Evolutionary conservation across 1,140 invertebrate species (phyloP).

Genomic region (Lerema accius): DNA sequence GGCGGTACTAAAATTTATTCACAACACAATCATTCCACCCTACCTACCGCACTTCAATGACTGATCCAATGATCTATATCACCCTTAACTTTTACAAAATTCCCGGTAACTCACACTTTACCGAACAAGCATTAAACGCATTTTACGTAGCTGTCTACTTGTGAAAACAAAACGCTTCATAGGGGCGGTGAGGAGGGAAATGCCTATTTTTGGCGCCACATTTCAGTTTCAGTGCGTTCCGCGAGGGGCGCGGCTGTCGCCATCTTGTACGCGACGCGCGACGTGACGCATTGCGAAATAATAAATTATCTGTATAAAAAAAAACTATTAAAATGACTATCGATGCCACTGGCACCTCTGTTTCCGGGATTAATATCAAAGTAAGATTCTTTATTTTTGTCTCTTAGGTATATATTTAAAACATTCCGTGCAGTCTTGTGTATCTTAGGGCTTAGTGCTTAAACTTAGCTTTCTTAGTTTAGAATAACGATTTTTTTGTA

Average conservation of each 20-base stretch:
- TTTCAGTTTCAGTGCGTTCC: conserved; percentile 72
- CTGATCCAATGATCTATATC: too few species aligned
- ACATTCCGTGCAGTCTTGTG: conserved; percentile 6
- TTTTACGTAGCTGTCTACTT: conserved; percentile 54
- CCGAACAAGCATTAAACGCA: conserved; percentile 12
- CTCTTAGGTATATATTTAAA: neutral
- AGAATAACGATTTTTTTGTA: neutral
- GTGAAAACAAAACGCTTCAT: conserved; percentile 42
- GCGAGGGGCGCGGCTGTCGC: conserved; percentile 61
- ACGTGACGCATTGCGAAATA: conserved; percentile 30
- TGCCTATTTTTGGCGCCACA: conserved; percentile 72
- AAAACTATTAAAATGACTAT: conserved; percentile 60
- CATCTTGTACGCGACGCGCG: conserved; percentile 41
- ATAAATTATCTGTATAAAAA: too few species aligned
- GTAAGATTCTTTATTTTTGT: conserved; percentile 47
- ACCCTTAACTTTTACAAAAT: neutral
- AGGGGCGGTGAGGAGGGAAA: conserved; percentile 50
- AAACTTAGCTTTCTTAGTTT: conserved; percentile 7
- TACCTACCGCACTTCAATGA: too few species aligned
- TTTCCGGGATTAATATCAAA: conserved; percentile 76
- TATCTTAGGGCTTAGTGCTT: neutral
- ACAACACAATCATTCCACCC: too few species aligned
- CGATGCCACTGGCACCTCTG: conserved; percentile 50
- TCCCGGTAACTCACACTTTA: neutral
- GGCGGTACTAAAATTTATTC: too few species aligned